Base-by-base conservation (phyloP, 2,797 vertebrate species). In the Pitangus sulphuratus region DNA sequence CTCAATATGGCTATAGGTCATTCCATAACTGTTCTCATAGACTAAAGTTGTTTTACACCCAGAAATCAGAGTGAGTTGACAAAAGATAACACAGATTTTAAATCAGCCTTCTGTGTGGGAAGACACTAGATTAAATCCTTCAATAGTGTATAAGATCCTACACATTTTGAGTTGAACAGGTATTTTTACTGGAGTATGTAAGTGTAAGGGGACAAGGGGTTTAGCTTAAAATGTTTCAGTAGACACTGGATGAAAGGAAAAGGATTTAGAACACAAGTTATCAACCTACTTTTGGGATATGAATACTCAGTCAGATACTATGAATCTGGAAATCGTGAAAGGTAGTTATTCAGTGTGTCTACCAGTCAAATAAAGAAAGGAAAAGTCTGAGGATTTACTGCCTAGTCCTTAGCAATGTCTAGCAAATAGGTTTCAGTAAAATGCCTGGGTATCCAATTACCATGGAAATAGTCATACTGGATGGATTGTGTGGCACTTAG, bases 401-500 rank as follows among this genome's bases (percentile, higher is more conserved):
- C 48, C 44, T 87, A 78, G 77, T 62, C 42, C 90, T 89, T 84
- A 65, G 60, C 2, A 3, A 78, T 64, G 20, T 58, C 93, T 96
- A 62, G 74, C 66, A 95, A 98, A 76, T 53, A 80, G 78, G 47
- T 96, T 97, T 97, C 53, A 64, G 71, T 93, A 92, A 97, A 96
- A 97, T 84, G 80, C 68, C 86, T 7, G 65, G 93, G 91, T 88
- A 96, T 95, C 78, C 79, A 94, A 97, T 97, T 97, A 84, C 96
- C 95, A 97, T 98, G 96, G 97, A 97, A 98, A 98, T 95, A 94
- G 95, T 95, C 87, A 96, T 90, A 89, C 81, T 68, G 96, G 93
- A 85, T 95, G 76, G 89, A 95, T 62, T 83, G 84, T 93, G 66
- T 90, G 85, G 88, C 90, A 84, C 87, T 93, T 60, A 76, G 54